Base-by-base conservation (phyloP, 2,888 invertebrate genomes). In the Zonitis immaculata region DNA sequence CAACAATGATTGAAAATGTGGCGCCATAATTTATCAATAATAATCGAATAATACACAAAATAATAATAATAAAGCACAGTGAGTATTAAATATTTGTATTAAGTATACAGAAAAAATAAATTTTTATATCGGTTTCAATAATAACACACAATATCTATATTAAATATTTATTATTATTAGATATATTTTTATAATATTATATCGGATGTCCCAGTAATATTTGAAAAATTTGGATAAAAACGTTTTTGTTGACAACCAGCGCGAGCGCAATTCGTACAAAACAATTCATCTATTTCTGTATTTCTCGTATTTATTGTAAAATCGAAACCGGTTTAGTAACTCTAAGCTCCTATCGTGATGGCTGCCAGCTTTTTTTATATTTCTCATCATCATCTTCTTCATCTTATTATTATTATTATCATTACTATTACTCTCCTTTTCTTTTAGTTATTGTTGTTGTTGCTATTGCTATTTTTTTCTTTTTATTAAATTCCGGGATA, bases 321-420 rank as follows among this genome's bases (percentile, higher is more conserved):
- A 55, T 44, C 35, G 45, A 45, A 54, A 55, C 54, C 54, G 54
- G 51, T 55, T 48, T 51, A 48, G 54, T 55, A 55, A 55, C 50
- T 54, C 14, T 54, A 47, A 47, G 50, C 54, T 54, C 47, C n/a
- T n/a, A n/a, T 54, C 46, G 44, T 50, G 54, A 54, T 51, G 28
- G 47, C 44, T 51, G 44, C 54, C 32, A 51, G 51, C 44, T 55
- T 55, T 55, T 51, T 44, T 45, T 51, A 48, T 51, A 54, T 51
- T 51, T 54, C 47, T 53, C 35, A 8, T 5, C 35, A 35, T 35
- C 35, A 16, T 35, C 35, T 16, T 35, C 35, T 30, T 30, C 30
- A 12, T 30, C 1, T 35, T 35, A 16, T 35, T 35, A 35, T 35
- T 14, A 35, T 35, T 27, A 8, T 27, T 27, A 8, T 27, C 7